These are phyloP conservation scores for Luehdorfia chinensis DNA, from an alignment of 1,140 invertebrate genomes.

Conservation along the genomic window DNA sequence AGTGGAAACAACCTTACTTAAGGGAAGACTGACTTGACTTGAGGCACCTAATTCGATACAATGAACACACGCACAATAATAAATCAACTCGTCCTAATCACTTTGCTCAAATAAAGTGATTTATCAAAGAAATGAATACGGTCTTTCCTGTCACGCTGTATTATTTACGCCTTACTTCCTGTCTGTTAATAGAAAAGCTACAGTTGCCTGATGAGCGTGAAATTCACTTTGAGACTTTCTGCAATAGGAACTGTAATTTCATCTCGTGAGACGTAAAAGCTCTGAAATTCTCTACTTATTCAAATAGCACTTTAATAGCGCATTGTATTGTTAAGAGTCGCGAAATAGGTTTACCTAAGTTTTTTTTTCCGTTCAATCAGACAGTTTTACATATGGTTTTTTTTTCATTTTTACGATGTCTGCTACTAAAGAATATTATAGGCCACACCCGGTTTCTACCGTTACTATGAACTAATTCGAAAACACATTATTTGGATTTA, in stretches of 20 bases:
- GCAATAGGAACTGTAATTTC: background rate
- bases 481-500: too few species aligned
- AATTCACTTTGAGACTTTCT: slow-evolving; percentile 1
- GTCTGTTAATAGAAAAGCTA: slow-evolving; percentile 2
- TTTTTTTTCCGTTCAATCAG: too few species aligned
- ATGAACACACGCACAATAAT: slow-evolving; percentile 8
- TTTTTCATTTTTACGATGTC: too few species aligned
- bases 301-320: too few species aligned
- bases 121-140: slow-evolving; percentile 10
- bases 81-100: slow-evolving; percentile 10
- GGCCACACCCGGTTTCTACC: too few species aligned
- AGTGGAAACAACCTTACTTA: too few species aligned
- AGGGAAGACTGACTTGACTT: too few species aligned
- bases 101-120: slow-evolving; percentile 2
- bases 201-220: background rate
- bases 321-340: too few species aligned
- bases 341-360: too few species aligned
- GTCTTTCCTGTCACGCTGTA: background rate
- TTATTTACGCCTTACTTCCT: background rate
- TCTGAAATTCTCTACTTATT: background rate
- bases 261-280: background rate
- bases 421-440: too few species aligned
- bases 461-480: too few species aligned
- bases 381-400: too few species aligned
- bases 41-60: slow-evolving; percentile 23